Conservation (phyloP, 2,797 vertebrate species). For the Centroberyx gerrardi region DNA sequence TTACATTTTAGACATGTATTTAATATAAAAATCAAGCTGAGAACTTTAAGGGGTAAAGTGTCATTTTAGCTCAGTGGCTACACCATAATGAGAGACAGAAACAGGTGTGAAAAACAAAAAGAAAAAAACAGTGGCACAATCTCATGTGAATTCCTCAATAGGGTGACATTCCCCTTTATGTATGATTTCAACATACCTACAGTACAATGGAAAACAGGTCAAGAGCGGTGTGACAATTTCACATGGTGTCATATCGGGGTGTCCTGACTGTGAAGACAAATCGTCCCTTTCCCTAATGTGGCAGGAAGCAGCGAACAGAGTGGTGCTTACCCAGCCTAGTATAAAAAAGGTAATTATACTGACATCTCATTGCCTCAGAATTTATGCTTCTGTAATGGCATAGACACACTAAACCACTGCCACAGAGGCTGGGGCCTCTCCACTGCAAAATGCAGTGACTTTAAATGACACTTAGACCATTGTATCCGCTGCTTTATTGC, state of each 20-base stretch:
- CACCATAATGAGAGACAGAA: not conserved
- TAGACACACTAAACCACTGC: not conserved
- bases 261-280: conserved; percentile 8
- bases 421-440: not conserved
- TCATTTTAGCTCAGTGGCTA: too few species aligned
- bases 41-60: not conserved
- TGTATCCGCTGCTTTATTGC: not conserved
- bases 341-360: conserved; percentile 43
- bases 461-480: not conserved
- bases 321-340: conserved; percentile 23
- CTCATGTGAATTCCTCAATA: not conserved
- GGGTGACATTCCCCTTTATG: not conserved
- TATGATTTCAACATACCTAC: not conserved
- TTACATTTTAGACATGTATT: too few species aligned
- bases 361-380: conserved; percentile 42
- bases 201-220: conserved; percentile 3
- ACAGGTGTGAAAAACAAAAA: not conserved
- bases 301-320: conserved; percentile 23
- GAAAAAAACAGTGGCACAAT: not conserved
- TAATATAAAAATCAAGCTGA: not conserved
- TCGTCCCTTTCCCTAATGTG: conserved; percentile 21
- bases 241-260: not conserved
- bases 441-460: conserved; percentile 8
- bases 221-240: not conserved
- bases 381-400: conserved; percentile 30